Conservation (phyloP, 30 jellyfish, hydroid and myxozoan genomes). For the Nemopilema nomurai region DNA sequence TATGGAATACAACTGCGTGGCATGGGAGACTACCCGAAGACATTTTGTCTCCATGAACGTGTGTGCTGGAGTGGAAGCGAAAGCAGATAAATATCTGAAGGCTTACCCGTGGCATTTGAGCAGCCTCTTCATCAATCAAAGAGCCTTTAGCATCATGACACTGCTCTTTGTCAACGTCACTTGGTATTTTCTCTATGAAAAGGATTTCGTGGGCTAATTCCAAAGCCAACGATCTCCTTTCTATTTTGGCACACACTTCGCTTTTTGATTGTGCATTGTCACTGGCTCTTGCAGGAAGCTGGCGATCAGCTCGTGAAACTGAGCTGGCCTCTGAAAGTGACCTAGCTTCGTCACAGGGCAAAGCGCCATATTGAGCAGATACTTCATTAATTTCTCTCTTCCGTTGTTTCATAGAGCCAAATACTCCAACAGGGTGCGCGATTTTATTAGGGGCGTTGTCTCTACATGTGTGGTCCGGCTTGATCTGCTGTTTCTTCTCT, state of each 20-base stretch:
- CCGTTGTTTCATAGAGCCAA: background rate
- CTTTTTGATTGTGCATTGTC: background rate
- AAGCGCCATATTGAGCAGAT: background rate
- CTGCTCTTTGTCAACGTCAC: background rate
- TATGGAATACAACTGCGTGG: too few species aligned
- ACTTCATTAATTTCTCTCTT: background rate
- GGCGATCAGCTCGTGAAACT: background rate
- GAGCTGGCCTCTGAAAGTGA: background rate
- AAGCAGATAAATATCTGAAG: too few species aligned
- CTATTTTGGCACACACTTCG: background rate
- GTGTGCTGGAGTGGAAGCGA: too few species aligned
- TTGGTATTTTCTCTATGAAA: background rate
- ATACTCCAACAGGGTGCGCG: background rate
- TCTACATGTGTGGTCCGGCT: background rate
- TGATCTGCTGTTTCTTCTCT: background rate
- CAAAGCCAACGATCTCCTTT: background rate
- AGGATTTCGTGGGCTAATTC: background rate
- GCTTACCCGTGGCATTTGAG: background rate
- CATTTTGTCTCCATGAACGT: too few species aligned
- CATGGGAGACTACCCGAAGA: too few species aligned
- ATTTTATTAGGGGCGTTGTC: background rate
- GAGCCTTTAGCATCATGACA: background rate
- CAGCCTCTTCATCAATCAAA: background rate
- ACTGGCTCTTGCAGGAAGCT: background rate
- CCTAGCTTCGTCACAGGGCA: too few species aligned